Evolutionary conservation across 2,113 vertebrate genomes (phyloP).

Genomic region (Silurus meridionalis): DNA sequence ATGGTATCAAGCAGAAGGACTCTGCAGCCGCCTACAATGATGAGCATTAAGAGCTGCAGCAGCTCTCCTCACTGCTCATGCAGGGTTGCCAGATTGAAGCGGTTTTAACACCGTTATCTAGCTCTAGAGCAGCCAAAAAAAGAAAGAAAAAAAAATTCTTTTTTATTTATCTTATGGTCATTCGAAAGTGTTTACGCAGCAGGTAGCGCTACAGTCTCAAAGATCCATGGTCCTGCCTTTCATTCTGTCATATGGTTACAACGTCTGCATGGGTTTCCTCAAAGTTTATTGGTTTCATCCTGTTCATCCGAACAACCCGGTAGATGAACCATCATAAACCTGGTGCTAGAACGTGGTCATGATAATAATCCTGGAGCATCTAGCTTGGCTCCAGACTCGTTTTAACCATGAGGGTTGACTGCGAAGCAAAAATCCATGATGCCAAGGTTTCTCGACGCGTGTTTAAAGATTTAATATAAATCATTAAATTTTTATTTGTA

Average conservation of each 20-base stretch:
- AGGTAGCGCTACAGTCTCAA: neutral
- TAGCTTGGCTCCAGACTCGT: too few species aligned
- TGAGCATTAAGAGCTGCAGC: slow-evolving; percentile 21
- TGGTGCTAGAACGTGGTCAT: too few species aligned
- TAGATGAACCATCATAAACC: neutral
- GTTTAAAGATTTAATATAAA: too few species aligned
- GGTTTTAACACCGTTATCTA: neutral
- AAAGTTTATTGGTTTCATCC: neutral
- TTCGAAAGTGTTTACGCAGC: neutral
- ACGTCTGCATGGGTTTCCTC: too few species aligned
- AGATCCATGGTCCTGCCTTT: neutral
- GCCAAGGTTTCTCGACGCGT: too few species aligned
- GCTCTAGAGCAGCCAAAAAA: neutral
- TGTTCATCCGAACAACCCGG: neutral
- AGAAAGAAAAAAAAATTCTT: neutral
- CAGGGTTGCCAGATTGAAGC: slow-evolving; percentile 13
- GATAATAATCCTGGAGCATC: too few species aligned
- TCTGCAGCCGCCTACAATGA: slow-evolving; percentile 24
- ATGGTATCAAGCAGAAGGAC: slow-evolving; percentile 18
- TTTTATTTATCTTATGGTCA: neutral
- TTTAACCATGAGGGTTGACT: too few species aligned
- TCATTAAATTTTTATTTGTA: too few species aligned
- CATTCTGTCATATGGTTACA: neutral
- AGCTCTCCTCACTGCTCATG: slow-evolving; percentile 22
- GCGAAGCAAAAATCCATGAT: too few species aligned